phyloP scores from a whole-genome alignment of 2,113 vertebrate species.

The Tichodroma muraria region DNA sequence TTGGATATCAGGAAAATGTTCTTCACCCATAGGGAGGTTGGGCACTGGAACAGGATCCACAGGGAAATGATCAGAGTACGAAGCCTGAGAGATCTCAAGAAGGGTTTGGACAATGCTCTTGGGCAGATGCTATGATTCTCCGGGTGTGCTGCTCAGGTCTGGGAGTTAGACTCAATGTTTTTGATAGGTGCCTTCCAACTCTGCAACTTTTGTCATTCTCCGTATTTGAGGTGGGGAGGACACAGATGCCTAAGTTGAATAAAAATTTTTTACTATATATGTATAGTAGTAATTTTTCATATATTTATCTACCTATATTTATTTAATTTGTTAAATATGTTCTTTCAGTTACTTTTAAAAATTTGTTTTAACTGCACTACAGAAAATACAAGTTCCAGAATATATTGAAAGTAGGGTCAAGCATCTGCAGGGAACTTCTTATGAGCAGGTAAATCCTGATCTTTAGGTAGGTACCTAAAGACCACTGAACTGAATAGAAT shows the following conservation, averaged over 20 bases:
- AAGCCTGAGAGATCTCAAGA: not conserved
- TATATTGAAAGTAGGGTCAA: not conserved
- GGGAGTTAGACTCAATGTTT: not conserved
- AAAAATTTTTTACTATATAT: not conserved
- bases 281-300: not conserved
- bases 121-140: not conserved
- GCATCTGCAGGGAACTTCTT: not conserved
- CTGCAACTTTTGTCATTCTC: not conserved
- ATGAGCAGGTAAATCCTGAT: not conserved
- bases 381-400: not conserved
- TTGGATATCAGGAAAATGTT: not conserved
- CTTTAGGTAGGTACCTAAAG: too few relatives aligned
- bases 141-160: not conserved
- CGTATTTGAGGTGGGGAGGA: not conserved
- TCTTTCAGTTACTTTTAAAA: not conserved
- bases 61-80: not conserved
- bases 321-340: not conserved
- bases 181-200: not conserved
- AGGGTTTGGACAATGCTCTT: not conserved
- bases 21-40: accelerated
- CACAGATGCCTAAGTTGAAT: not conserved
- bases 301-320: not conserved
- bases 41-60: not conserved
- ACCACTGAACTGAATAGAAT: not conserved
- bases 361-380: not conserved